phyloP scores from a whole-genome alignment of 2,888 invertebrate genomes.

The Melieria crassipennis region DNA sequence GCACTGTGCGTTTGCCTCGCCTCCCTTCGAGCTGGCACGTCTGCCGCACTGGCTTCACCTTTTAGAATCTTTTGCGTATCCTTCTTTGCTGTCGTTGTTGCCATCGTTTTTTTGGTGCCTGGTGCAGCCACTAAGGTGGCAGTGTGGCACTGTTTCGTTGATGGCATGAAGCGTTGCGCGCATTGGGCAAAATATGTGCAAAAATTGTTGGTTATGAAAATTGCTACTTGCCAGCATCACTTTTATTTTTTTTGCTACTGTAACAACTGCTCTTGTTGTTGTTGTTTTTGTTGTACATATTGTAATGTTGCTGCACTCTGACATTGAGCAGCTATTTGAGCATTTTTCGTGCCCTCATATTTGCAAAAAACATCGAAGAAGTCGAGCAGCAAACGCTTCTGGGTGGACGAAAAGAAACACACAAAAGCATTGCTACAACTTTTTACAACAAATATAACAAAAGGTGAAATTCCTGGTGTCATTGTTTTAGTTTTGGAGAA shows the following conservation, averaged over 20 bases:
- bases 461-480: conserved; percentile 35
- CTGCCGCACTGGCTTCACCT: background rate
- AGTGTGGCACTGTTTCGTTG: too few relatives aligned
- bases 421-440: background rate
- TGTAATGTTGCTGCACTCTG: background rate
- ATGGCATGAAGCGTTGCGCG: too few relatives aligned
- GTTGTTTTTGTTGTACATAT: background rate
- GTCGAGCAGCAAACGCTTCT: too few relatives aligned
- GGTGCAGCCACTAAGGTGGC: too few relatives aligned
- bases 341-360: conserved; percentile 22
- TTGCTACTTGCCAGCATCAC: too few relatives aligned
- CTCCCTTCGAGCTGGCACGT: background rate
- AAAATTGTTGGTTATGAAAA: too few relatives aligned
- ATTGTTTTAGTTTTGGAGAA: conserved; percentile 27
- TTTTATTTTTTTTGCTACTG: background rate
- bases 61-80: too few relatives aligned
- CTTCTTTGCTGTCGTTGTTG: too few relatives aligned
- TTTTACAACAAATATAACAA: conserved; percentile 23
- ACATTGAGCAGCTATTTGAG: conserved; percentile 23
- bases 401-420: too few relatives aligned
- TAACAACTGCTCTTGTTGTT: background rate
- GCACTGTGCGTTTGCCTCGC: background rate
- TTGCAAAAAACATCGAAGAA: conserved; percentile 4
- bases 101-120: too few relatives aligned
- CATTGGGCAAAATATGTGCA: too few relatives aligned